phyloP scores from a whole-genome alignment of 2,888 invertebrate genomes.

The Cataglyphis albicans region DNA sequence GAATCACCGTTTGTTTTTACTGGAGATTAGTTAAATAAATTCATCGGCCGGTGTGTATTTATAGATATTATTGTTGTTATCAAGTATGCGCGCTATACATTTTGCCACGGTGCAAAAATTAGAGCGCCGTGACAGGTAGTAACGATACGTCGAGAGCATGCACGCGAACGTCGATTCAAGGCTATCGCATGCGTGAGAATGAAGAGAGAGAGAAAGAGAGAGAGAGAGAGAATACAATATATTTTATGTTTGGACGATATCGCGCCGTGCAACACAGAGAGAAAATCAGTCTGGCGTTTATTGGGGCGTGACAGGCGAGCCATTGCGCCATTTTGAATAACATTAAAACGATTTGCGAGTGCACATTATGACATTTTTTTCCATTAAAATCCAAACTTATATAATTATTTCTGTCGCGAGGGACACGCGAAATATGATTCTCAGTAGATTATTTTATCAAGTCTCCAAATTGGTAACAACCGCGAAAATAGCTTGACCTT shows the following conservation, averaged over 20 bases:
- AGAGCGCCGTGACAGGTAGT: slow-evolving; percentile 46
- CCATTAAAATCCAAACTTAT: slow-evolving; percentile 29
- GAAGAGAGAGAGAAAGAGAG: background rate
- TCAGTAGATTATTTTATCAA: slow-evolving; percentile 36
- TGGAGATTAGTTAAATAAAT: background rate
- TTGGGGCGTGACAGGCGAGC: slow-evolving; percentile 48
- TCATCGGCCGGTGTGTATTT: background rate
- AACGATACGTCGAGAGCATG: slow-evolving; percentile 49
- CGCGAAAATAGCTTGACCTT: slow-evolving; percentile 46
- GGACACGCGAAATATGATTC: slow-evolving; percentile 45
- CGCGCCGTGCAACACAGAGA: slow-evolving; percentile 23
- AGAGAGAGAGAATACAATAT: background rate
- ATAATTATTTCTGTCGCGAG: slow-evolving; percentile 41
- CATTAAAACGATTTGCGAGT: slow-evolving; percentile 48
- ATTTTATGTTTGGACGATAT: slow-evolving; percentile 46
- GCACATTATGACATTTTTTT: slow-evolving; percentile 51
- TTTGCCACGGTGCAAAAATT: slow-evolving; percentile 33
- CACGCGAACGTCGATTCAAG: slow-evolving; percentile 53
- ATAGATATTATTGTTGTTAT: slow-evolving; percentile 3
- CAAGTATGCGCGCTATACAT: background rate
- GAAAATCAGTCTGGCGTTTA: slow-evolving; percentile 52
- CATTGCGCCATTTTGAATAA: slow-evolving; percentile 47
- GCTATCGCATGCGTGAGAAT: slow-evolving; percentile 46
- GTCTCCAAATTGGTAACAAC: slow-evolving; percentile 9
- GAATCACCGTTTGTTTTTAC: background rate